Conservation (phyloP, 2,888 invertebrate species). For the Dermolepida albohirtum region DNA sequence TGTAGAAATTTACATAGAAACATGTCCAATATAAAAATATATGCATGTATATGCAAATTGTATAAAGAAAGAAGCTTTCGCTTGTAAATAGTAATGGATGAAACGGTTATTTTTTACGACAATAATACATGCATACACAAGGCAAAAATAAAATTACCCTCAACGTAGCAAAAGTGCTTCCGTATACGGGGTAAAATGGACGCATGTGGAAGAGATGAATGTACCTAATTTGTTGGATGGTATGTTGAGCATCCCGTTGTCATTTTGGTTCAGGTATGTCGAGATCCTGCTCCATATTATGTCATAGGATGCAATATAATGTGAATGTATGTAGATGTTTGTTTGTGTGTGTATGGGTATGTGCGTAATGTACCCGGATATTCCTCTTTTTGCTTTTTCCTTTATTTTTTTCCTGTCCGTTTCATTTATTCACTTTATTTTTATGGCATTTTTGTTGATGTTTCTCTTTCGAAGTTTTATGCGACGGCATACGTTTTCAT, state of each 20-base stretch:
- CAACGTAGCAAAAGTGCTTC: not conserved
- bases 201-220: constrained; percentile 18
- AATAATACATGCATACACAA: constrained; percentile 2
- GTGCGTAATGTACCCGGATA: no score
- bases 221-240: constrained; percentile 15
- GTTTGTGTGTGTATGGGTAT: no score
- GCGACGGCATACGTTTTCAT: no score
- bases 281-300: constrained; percentile 1
- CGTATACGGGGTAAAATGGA: not conserved
- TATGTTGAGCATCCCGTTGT: constrained; percentile 12
- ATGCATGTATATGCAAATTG: constrained; percentile 10
- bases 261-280: constrained; percentile 18
- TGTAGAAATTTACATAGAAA: constrained; percentile 4
- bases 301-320: constrained; percentile 9
- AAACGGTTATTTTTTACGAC: constrained; percentile 21
- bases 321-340: not conserved
- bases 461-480: no score
- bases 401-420: no score
- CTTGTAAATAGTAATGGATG: constrained; percentile 11
- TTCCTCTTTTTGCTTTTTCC: no score
- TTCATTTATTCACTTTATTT: no score
- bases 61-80: not conserved
- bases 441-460: no score
- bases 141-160: constrained; percentile 15
- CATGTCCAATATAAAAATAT: not conserved